phyloP scores from a whole-genome alignment of 2,888 invertebrate genomes.

The Dolichomitus sp. region DNA sequence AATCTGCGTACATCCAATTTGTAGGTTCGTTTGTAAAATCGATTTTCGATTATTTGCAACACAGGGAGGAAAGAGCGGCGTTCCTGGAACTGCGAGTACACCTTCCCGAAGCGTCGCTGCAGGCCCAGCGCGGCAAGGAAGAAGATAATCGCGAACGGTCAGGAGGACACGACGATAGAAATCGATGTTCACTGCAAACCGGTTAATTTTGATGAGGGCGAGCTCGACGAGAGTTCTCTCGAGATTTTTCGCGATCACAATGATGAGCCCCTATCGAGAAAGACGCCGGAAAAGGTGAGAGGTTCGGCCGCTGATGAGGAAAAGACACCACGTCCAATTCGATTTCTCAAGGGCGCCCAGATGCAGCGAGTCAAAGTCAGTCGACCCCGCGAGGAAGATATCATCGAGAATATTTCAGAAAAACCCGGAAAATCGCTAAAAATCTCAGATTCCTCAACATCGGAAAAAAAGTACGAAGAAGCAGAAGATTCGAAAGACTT shows the following conservation, averaged over 20 bases:
- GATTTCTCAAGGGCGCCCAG: slow-evolving; percentile 49
- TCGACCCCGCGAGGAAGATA: slow-evolving; percentile 6
- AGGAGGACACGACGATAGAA: slow-evolving; percentile 55
- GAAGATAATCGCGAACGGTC: slow-evolving; percentile 48
- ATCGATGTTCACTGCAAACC: slow-evolving; percentile 64
- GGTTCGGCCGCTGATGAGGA: neutral
- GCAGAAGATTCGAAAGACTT: neutral
- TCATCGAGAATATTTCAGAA: neutral
- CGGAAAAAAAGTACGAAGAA: neutral
- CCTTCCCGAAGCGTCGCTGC: slow-evolving; percentile 58
- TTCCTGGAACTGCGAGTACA: slow-evolving; percentile 64
- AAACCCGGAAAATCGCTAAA: slow-evolving; percentile 11
- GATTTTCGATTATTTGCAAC: neutral
- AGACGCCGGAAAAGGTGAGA: neutral
- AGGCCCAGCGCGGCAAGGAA: slow-evolving; percentile 58
- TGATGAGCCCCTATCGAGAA: neutral
- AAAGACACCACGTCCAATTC: slow-evolving; percentile 7
- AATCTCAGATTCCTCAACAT: neutral
- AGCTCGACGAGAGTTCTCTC: neutral
- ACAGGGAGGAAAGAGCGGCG: slow-evolving; percentile 46
- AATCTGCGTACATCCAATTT: no score
- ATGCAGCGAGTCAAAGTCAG: slow-evolving; percentile 31
- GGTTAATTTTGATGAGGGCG: slow-evolving; percentile 40
- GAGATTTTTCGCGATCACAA: neutral
- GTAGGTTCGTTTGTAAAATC: neutral